Evolutionary conservation across 2,113 vertebrate genomes (phyloP).

Genomic region (Alexandromys fortis): DNA sequence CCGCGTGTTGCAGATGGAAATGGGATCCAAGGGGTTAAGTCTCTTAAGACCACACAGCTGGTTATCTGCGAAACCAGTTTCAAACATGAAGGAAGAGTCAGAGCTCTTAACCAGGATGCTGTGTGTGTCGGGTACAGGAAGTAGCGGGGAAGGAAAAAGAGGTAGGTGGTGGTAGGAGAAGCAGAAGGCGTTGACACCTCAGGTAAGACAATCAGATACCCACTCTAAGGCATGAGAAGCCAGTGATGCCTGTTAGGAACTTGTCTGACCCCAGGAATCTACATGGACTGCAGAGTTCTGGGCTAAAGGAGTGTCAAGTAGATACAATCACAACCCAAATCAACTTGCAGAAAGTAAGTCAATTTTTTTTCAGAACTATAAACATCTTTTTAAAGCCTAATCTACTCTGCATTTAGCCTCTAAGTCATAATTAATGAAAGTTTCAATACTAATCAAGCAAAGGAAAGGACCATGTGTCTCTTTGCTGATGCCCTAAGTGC

Average conservation of each 20-base stretch:
- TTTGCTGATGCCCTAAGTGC: neutral
- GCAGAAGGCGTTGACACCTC: neutral
- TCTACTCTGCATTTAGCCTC: neutral
- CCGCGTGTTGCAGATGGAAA: neutral
- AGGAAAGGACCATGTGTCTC: neutral
- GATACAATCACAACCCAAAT: conserved; percentile 17
- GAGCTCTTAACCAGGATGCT: neutral
- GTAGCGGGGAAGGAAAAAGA: neutral
- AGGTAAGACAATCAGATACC: neutral
- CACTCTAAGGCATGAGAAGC: neutral
- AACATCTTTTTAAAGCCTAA: neutral
- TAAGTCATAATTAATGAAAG: neutral
- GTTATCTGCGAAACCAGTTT: conserved; percentile 15
- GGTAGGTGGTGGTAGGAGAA: neutral
- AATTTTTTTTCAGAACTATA: neutral
- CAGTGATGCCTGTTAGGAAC: neutral
- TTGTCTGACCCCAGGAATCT: neutral
- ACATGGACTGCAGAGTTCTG: neutral
- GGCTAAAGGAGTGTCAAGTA: neutral
- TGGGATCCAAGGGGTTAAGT: neutral
- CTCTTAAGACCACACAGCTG: neutral
- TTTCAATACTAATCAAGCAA: conserved; percentile 19
- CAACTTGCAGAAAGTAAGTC: neutral
- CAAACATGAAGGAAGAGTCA: conserved; percentile 19
- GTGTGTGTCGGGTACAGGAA: neutral